These are phyloP conservation scores for Speoplatyrhinus poulsoni DNA, from an alignment of 2,113 vertebrate genomes.

Conservation along the genomic window DNA sequence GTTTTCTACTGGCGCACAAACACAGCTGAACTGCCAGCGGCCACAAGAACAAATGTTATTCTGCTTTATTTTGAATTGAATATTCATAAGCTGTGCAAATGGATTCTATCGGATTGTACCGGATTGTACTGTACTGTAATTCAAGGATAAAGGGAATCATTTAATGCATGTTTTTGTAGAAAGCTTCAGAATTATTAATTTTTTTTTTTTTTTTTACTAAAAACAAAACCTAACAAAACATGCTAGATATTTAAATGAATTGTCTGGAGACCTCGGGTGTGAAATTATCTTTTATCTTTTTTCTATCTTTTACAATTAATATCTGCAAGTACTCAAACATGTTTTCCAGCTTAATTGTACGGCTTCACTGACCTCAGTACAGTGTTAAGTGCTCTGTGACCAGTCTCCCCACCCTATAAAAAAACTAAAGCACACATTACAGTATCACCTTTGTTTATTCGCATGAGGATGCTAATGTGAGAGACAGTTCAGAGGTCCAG, in stretches of 20 bases:
- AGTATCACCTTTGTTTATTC: conserved; percentile 50
- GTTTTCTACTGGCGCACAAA: conserved; percentile 51
- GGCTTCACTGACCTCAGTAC: conserved; percentile 9
- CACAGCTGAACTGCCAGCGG: conserved; percentile 48
- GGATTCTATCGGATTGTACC: conserved; percentile 43
- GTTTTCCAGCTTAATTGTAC: conserved; percentile 30
- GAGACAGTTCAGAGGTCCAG: conserved; percentile 53
- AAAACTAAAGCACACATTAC: conserved; percentile 32
- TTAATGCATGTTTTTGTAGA: conserved; percentile 35
- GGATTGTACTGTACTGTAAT: conserved; percentile 44
- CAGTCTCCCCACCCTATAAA: conserved; percentile 37
- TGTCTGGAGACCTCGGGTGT: conserved; percentile 28
- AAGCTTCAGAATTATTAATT: conserved; percentile 8
- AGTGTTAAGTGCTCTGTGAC: conserved; percentile 38
- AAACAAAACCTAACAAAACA: conserved; percentile 28
- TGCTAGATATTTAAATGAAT: conserved; percentile 33
- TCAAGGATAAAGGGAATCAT: conserved; percentile 52
- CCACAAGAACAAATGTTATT: conserved; percentile 59
- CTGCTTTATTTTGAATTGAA: conserved; percentile 55
- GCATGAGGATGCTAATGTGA: conserved; percentile 47
- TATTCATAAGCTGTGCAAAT: conserved; percentile 63
- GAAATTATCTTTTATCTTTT: too few species aligned
- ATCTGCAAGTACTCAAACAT: conserved; percentile 24
- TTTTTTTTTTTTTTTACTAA: background rate
- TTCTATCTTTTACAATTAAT: conserved; percentile 18